Percentiles rank a stretch among this genome's conserved stretches.
Evolutionary conservation across 2,888 invertebrate species (phyloP).

Genomic region (Trichogramma evanescens): DNA sequence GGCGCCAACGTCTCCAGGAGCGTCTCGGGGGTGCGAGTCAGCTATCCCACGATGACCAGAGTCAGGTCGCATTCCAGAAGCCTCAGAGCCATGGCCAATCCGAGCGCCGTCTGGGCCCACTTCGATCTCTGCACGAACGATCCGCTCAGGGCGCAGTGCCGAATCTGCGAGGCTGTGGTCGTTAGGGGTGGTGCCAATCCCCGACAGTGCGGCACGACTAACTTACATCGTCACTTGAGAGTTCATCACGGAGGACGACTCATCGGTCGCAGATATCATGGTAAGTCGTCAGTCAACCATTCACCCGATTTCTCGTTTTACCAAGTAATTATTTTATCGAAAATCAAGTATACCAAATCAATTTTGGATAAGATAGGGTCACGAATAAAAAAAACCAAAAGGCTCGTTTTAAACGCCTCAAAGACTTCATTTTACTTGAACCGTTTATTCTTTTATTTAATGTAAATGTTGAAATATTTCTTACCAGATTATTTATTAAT

Average conservation of each 20-base stretch:
- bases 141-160: slow-evolving; percentile 42
- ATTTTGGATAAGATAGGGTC: too few relatives aligned
- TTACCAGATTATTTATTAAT: not conserved
- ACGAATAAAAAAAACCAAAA: too few relatives aligned
- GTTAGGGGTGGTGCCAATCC: slow-evolving; percentile 45
- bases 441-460: not conserved
- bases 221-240: slow-evolving; percentile 43
- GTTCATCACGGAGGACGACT: slow-evolving; percentile 45
- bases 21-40: not conserved
- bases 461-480: not conserved
- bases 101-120: slow-evolving; percentile 46
- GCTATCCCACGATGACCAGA: slow-evolving; percentile 23
- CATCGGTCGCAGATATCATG: slow-evolving; percentile 44
- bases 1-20: not conserved
- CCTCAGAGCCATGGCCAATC: slow-evolving; percentile 44
- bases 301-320: not conserved
- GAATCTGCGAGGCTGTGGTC: slow-evolving; percentile 44
- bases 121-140: slow-evolving; percentile 44
- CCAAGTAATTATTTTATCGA: too few relatives aligned
- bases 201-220: slow-evolving; percentile 45
- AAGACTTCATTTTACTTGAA: slow-evolving; percentile 14
- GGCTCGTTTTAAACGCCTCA: not conserved
- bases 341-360: too few relatives aligned
- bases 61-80: slow-evolving; percentile 43
- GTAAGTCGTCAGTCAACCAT: slow-evolving; percentile 27